Conservation (phyloP, 2,113 vertebrate species). For the Caretta caretta region DNA sequence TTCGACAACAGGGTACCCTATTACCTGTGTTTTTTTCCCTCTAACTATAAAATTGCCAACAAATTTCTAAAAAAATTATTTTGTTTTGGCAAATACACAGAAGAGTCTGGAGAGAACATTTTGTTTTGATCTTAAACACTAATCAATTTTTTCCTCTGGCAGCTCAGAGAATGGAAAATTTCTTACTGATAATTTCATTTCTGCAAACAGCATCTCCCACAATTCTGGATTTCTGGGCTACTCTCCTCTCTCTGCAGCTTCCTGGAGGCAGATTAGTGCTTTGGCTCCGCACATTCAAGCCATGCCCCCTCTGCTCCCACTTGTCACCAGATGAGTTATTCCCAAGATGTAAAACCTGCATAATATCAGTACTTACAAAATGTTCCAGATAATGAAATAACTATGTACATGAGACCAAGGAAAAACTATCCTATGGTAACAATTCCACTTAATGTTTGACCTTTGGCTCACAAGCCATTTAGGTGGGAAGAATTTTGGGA, state of each 20-base stretch:
- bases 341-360: not conserved
- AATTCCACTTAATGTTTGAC: no score
- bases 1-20: not conserved
- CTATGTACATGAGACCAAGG: no score
- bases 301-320: not conserved
- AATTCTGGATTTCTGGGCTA: not conserved
- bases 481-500: no score
- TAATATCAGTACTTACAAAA: not conserved
- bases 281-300: not conserved
- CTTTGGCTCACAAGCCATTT: no score
- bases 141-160: not conserved
- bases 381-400: not conserved
- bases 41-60: not conserved
- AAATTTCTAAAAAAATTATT: not conserved
- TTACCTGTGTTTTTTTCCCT: not conserved
- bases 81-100: not conserved
- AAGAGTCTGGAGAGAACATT: not conserved
- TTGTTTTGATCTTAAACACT: not conserved
- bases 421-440: no score
- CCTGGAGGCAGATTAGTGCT: not conserved
- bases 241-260: not conserved
- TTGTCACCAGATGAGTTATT: not conserved
- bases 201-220: not conserved
- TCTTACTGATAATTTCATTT: not conserved
- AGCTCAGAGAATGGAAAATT: not conserved